Percentiles rank a stretch among this genome's conserved stretches.
Evolutionary conservation across 2,113 vertebrate genomes (phyloP).

Genomic region (Origma solitaria): DNA sequence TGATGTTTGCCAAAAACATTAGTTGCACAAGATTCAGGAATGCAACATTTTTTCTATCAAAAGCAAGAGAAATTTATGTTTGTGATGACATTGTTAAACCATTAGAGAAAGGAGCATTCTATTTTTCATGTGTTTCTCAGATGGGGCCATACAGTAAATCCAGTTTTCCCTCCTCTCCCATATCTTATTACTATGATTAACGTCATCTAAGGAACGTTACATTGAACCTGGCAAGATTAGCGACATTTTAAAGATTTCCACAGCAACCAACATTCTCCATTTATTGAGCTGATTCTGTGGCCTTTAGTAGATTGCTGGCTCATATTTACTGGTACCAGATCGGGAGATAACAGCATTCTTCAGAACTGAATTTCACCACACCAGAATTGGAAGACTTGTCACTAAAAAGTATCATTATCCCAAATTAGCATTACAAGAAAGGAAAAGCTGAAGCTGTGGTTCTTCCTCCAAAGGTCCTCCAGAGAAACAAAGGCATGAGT

Average conservation of each 20-base stretch:
- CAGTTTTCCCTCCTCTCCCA: conserved; percentile 14
- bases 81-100: conserved; percentile 7
- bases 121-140: conserved; percentile 17
- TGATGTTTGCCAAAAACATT: conserved; percentile 31
- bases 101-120: not conserved
- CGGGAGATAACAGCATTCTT: conserved; percentile 39
- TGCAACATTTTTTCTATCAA: conserved; percentile 26
- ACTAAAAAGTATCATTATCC: not conserved
- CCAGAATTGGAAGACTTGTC: not conserved
- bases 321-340: not conserved
- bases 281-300: not conserved
- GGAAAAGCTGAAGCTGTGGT: not conserved
- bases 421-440: not conserved
- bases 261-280: conserved; percentile 32
- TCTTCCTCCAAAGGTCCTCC: not conserved
- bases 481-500: not conserved
- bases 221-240: conserved; percentile 31
- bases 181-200: conserved; percentile 53
- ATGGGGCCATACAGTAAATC: conserved; percentile 47
- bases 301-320: not conserved
- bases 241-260: conserved; percentile 46
- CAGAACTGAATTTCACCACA: not conserved
- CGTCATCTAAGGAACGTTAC: not conserved
- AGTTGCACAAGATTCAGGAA: conserved; percentile 56
- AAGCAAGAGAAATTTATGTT: conserved; percentile 47